Evolutionary conservation across 2,888 invertebrate genomes (phyloP), one percentile per base, ranked within the genome.

Genomic region (Clitarchus hookeri): DNA sequence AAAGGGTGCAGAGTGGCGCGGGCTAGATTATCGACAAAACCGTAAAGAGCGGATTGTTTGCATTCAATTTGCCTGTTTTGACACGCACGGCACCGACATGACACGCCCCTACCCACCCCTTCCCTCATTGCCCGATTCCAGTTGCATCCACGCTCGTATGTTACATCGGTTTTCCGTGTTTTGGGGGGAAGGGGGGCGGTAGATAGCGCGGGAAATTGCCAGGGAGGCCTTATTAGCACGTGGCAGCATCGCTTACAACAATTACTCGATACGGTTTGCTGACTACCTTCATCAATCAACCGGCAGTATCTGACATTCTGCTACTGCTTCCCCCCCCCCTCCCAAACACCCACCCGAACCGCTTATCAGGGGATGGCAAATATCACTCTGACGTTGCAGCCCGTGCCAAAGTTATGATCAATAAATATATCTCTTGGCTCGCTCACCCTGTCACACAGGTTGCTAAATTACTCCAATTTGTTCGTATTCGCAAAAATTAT

Each of bases 191-290:
- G 36, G 36, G 36, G 36, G 36, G 36, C 4, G 1, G 36, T 36
- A 65, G 65, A 65, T 65, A 65, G 65, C 65, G 65, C 65, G n/a
- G 65, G 23, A 65, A 65, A 65, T 65, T 65, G 65, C 65, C 23
- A 23, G 65, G n/a, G 65, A 65, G 65, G 65, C 65, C 65, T 65
- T 65, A 65, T 65, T 65, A 65, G 65, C 65, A n/a, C 19, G 65
- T n/a, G 65, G n/a, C 65, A 65, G 65, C 65, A 23, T 19, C 65
- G 65, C 65, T 65, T 65, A 19, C 65, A 65, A 65, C 65, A 65
- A 65, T 65, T 65, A 65, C 65, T 65, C 65, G 65, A 65, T 65
- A 65, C 65, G 1, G 65, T 65, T 23, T 65, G 65, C 23, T 19
- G 19, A 23, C 65, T 19, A n/a, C 11, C 65, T 65, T 65, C 65